These are phyloP conservation scores for Acromyrmex heyeri DNA, from an alignment of 1,140 invertebrate species.

Conservation along the genomic window DNA sequence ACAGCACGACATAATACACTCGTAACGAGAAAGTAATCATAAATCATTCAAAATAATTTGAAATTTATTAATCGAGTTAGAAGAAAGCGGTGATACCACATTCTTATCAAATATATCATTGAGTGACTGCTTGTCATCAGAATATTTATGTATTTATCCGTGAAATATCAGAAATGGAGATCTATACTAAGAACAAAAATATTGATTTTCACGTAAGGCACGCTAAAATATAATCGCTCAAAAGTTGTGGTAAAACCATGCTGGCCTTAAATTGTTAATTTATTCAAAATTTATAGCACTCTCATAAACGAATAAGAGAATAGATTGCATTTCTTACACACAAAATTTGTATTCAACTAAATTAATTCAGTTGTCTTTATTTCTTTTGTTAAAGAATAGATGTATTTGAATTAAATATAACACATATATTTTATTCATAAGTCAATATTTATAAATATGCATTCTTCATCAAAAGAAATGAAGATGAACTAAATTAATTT, in stretches of 20 bases:
- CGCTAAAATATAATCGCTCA: not conserved
- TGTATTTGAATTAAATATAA: no score
- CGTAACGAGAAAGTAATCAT: constrained; percentile 42
- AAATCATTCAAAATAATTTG: constrained; percentile 46
- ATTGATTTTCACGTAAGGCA: not conserved
- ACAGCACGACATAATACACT: constrained; percentile 53
- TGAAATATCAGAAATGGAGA: constrained; percentile 22
- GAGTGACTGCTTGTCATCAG: not conserved
- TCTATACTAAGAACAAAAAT: constrained; percentile 8
- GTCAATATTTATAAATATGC: no score
- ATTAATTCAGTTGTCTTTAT: no score
- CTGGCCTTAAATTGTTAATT: not conserved
- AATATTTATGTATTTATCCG: not conserved
- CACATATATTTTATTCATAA: no score
- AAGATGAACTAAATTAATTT: no score
- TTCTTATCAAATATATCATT: not conserved
- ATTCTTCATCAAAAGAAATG: no score
- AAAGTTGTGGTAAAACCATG: not conserved
- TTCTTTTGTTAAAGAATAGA: no score
- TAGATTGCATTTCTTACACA: not conserved
- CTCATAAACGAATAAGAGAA: not conserved
- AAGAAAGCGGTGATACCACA: not conserved
- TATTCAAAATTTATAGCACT: constrained; percentile 9
- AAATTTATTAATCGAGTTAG: constrained; percentile 65
- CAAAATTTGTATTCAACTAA: no score